A percentile compares a stretch with the other conserved stretches of the same genome.
Evolutionary conservation across 1,140 invertebrate species (phyloP).

Genomic region (Periplaneta americana): DNA sequence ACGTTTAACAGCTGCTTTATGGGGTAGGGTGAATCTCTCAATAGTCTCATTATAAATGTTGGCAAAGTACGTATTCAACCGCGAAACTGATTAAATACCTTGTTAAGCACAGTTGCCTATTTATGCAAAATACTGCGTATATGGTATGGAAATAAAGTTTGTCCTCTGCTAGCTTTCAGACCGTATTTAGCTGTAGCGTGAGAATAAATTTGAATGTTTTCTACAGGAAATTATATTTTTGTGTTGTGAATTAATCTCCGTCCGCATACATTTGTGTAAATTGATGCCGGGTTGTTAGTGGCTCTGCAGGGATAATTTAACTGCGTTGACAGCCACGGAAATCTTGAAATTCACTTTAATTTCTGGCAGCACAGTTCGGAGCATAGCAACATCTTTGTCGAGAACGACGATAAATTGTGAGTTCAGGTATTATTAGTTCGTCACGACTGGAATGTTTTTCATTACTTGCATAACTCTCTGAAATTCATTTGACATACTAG

Average conservation of each 20-base stretch:
- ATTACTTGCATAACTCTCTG: too few relatives aligned
- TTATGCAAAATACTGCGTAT: not conserved
- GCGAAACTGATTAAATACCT: not conserved
- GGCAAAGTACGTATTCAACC: not conserved
- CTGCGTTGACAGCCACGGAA: not conserved
- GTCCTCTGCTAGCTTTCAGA: not conserved
- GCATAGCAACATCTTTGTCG: too few relatives aligned
- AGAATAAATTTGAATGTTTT: not conserved
- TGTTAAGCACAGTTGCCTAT: not conserved
- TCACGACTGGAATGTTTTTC: too few relatives aligned
- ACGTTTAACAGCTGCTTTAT: too few relatives aligned
- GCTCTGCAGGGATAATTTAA: not conserved
- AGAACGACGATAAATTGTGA: too few relatives aligned
- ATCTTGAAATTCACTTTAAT: not conserved
- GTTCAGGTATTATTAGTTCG: too few relatives aligned
- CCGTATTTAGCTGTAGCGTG: not conserved
- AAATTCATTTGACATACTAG: too few relatives aligned
- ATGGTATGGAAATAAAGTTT: not conserved
- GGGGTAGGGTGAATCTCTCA: too few relatives aligned
- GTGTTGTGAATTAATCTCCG: not conserved
- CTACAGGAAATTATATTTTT: not conserved
- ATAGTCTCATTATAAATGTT: too few relatives aligned
- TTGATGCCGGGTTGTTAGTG: not conserved
- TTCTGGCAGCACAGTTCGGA: not conserved
- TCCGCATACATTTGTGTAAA: not conserved